phyloP scores from a whole-genome alignment of 2,888 invertebrate genomes.

The Lymantria monacha region DNA sequence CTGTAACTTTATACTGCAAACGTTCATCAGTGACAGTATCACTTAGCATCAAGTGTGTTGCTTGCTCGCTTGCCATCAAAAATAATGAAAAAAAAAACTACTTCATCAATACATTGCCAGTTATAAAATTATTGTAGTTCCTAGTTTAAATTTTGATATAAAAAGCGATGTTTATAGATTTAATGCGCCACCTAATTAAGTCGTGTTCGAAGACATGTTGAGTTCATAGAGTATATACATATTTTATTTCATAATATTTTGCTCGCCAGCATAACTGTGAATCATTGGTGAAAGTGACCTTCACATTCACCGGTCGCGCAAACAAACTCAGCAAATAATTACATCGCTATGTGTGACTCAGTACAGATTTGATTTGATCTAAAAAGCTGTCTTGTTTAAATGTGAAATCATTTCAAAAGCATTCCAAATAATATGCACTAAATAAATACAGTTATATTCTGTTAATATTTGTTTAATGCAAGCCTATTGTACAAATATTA shows the following conservation, averaged over 20 bases:
- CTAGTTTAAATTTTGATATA: too few relatives aligned
- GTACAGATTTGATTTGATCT: constrained; percentile 33
- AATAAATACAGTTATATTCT: too few relatives aligned
- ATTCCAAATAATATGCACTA: constrained; percentile 22
- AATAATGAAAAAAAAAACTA: too few relatives aligned
- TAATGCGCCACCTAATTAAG: not conserved
- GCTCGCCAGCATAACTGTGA: constrained; percentile 10
- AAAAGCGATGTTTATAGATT: too few relatives aligned
- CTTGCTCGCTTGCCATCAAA: too few relatives aligned
- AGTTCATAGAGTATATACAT: not conserved
- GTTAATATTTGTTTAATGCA: too few relatives aligned
- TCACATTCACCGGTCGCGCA: constrained; percentile 42
- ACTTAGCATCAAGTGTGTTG: too few relatives aligned
- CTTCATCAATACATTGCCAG: too few relatives aligned
- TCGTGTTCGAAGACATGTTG: constrained; percentile 14
- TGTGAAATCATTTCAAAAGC: constrained; percentile 31
- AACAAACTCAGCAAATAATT: constrained; percentile 46
- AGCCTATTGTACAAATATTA: too few relatives aligned
- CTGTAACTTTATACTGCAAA: too few relatives aligned
- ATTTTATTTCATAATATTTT: constrained; percentile 34
- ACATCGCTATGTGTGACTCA: constrained; percentile 46
- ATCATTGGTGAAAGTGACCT: constrained; percentile 62
- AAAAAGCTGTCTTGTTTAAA: constrained; percentile 7
- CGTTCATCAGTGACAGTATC: too few relatives aligned
- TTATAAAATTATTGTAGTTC: too few relatives aligned